Conservation (phyloP, 1,140 invertebrate genomes). For the Apis cerana region DNA sequence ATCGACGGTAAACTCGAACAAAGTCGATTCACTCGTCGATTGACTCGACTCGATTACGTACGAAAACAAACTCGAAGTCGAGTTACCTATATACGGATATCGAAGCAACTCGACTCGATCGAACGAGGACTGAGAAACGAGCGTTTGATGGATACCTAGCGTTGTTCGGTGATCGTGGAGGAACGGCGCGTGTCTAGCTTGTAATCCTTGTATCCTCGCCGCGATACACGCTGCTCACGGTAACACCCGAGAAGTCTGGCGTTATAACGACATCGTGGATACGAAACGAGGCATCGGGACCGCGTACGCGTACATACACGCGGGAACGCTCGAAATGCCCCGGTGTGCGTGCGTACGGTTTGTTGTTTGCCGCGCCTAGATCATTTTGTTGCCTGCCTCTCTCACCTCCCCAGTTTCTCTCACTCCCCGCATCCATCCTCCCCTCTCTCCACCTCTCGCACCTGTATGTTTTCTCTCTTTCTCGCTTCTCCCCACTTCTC, state of each 20-base stretch:
- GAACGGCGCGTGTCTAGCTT: constrained; percentile 41
- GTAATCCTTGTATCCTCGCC: constrained; percentile 33
- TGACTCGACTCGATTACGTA: too few relatives aligned
- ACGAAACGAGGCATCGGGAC: constrained; percentile 22
- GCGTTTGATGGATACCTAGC: background rate
- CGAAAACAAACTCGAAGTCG: too few relatives aligned
- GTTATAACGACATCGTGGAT: constrained; percentile 33
- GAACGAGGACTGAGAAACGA: background rate
- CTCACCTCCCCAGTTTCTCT: constrained; percentile 49
- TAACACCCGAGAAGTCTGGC: constrained; percentile 26
- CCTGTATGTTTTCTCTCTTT: constrained; percentile 2
- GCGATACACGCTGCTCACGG: constrained; percentile 5
- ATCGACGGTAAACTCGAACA: background rate
- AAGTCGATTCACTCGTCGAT: too few relatives aligned
- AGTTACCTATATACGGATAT: too few relatives aligned
- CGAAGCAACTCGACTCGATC: too few relatives aligned
- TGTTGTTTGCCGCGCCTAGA: constrained; percentile 72
- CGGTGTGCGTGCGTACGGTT: constrained; percentile 46
- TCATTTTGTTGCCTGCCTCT: constrained; percentile 67
- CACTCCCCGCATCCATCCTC: constrained; percentile 7
- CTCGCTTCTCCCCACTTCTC: background rate
- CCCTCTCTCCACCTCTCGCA: constrained; percentile 1
- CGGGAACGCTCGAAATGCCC: background rate
- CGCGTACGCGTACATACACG: background rate
- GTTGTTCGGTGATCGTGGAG: background rate